These are phyloP conservation scores for Tadarida brasiliensis DNA, from an alignment of 2,797 vertebrate genomes.

Conservation along the genomic window DNA sequence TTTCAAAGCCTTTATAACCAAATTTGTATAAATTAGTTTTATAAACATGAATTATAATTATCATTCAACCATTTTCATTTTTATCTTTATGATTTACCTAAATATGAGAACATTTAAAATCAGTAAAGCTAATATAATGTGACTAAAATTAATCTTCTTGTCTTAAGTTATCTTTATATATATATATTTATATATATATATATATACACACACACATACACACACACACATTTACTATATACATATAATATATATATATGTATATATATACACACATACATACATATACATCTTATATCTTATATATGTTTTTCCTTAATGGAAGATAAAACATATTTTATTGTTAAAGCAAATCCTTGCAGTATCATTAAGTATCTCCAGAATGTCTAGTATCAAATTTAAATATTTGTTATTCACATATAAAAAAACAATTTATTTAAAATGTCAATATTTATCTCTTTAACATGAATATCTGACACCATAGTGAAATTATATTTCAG, in stretches of 20 bases:
- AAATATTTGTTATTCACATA: slow-evolving; percentile 58
- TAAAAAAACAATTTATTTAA: slow-evolving; percentile 48
- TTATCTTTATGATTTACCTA: slow-evolving; percentile 58
- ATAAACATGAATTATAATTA: slow-evolving; percentile 63
- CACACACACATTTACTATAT: background rate
- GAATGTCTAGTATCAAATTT: background rate
- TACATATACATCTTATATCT: background rate
- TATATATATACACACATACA: background rate
- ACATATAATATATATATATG: background rate
- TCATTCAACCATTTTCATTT: background rate
- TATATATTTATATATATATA: background rate
- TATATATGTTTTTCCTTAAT: slow-evolving; percentile 58
- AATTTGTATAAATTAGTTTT: slow-evolving; percentile 76
- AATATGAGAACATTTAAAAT: slow-evolving; percentile 63
- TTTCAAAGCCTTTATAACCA: slow-evolving; percentile 92
- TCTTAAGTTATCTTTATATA: background rate
- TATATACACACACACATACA: too few relatives aligned
- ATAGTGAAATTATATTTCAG: slow-evolving; percentile 55
- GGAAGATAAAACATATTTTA: slow-evolving; percentile 44
- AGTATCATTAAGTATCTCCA: slow-evolving; percentile 33
- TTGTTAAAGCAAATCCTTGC: slow-evolving; percentile 60
- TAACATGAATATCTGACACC: slow-evolving; percentile 23
- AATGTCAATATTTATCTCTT: slow-evolving; percentile 55
- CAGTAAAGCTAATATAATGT: slow-evolving; percentile 13
- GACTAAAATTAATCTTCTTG: slow-evolving; percentile 63